Evolutionary conservation across 2,113 vertebrate genomes (phyloP).

Genomic region (Lophochroa leadbeateri): DNA sequence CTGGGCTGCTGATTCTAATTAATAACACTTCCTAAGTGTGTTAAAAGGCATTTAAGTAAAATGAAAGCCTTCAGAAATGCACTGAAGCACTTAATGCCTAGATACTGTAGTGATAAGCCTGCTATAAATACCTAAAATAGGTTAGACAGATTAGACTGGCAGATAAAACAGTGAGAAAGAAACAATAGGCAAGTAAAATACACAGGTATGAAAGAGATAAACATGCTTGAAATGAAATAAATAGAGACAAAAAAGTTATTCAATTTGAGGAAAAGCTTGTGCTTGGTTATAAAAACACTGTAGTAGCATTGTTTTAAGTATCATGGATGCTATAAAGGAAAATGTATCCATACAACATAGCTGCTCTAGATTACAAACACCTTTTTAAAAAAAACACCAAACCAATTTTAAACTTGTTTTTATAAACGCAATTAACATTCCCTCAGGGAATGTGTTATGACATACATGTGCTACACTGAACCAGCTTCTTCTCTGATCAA

Average conservation of each 20-base stretch:
- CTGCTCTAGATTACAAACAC: neutral
- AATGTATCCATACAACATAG: neutral
- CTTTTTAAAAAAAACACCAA: neutral
- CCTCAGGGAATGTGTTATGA: neutral
- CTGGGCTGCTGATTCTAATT: constrained; percentile 36
- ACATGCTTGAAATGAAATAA: neutral
- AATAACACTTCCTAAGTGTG: constrained; percentile 54
- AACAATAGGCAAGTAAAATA: neutral
- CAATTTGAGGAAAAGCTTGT: neutral
- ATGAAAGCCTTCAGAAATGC: constrained; percentile 48
- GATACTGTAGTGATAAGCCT: constrained; percentile 28
- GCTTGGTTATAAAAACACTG: neutral
- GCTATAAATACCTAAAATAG: constrained; percentile 24
- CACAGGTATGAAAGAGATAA: neutral
- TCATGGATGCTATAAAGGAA: neutral
- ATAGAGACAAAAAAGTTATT: neutral
- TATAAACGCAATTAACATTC: neutral
- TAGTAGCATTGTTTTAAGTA: neutral
- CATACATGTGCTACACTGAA: neutral
- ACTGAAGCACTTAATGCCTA: constrained; percentile 39
- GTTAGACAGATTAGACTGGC: constrained; percentile 39
- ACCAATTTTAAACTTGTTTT: neutral
- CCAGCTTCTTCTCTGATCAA: neutral
- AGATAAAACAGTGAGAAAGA: constrained; percentile 27
- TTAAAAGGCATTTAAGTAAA: constrained; percentile 56